Percentiles rank a stretch among this genome's conserved stretches.
Conservation (phyloP, 2,888 invertebrate species). For the Agriotes lineatus region DNA sequence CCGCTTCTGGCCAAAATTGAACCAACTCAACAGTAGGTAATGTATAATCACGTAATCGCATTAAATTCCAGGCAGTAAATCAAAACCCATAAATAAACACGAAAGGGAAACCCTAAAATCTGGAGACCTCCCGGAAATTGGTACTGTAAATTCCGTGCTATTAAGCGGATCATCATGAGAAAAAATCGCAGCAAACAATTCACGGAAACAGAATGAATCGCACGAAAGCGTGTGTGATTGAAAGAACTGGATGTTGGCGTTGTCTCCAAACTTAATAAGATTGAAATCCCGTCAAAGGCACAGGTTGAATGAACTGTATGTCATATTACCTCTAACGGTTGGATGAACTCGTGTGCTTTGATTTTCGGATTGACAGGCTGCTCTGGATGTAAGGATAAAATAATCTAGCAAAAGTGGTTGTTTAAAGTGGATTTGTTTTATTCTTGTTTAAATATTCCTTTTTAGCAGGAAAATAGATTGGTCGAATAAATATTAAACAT, state of each 20-base stretch:
- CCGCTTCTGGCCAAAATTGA: too few species aligned
- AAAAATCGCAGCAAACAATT: conserved; percentile 4
- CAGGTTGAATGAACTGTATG: background rate
- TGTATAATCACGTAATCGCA: background rate
- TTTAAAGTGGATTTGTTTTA: too few species aligned
- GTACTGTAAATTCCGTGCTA: background rate
- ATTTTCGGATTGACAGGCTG: too few species aligned
- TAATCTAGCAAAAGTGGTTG: too few species aligned
- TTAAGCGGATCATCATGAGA: conserved; percentile 6
- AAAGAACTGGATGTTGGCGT: background rate
- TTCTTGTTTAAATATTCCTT: too few species aligned
- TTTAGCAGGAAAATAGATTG: too few species aligned
- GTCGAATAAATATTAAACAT: too few species aligned
- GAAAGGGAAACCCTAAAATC: background rate
- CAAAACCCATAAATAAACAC: background rate
- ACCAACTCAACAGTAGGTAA: too few species aligned
- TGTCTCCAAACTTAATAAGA: conserved; percentile 1
- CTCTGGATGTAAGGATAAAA: too few species aligned
- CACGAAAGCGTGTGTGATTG: conserved; percentile 2
- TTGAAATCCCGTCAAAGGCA: conserved; percentile 6
- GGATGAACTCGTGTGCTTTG: background rate
- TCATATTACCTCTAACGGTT: background rate
- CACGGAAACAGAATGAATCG: background rate
- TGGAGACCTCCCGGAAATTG: background rate
- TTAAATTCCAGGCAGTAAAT: background rate